Base-by-base conservation (phyloP, 2,113 vertebrate genomes). In the Phrynosoma platyrhinos region DNA sequence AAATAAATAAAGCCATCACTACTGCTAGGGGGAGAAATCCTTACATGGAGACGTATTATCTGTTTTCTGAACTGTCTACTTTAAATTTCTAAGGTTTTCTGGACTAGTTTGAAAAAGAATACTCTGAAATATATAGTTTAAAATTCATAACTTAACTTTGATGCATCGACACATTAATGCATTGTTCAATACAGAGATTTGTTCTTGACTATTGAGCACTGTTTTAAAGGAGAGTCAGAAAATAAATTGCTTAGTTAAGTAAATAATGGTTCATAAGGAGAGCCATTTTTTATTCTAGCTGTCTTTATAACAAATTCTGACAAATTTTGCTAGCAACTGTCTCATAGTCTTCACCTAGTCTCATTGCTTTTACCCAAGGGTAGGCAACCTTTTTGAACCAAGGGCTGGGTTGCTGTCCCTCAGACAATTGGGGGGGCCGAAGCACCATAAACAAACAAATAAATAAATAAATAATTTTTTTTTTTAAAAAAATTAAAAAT, bases 1-100 rank as follows among this genome's bases (percentile, higher is more conserved):
- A 88, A 93, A 95, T 95, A 95, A 95, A 92, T 92, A 91, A 94
- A 92, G 85, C 10, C 72, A 86, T 40, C 86, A 89, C 79, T 77
- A 85, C 91, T 87, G 92, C 76, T 94, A 8, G 83, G 83, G 53
- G 12, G 55, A 83, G 36, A 83, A 78, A 84, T 86, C 42, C 86
- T 88, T 91, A 47, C 30, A 89, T 90, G 84, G 89, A 87, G 47
- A 53, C 81, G 91, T 92, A 42, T 90, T 79, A 74, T 23, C 68
- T 89, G 68, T 78, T 40, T 90, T 91, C 1, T 0, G 5, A 20
- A 75, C 71, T 71, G 77, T 2, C 2, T 88, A 82, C 47, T 87
- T 85, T 36, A 90, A 88, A 64, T 20, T 82, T 76, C 40, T 20
- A 69, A 52, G 47, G 30, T 18, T 78, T 47, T 58, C 80, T 88